Evolutionary conservation across 2,113 vertebrate genomes (phyloP).

Genomic region (Bambusicola thoracicus): DNA sequence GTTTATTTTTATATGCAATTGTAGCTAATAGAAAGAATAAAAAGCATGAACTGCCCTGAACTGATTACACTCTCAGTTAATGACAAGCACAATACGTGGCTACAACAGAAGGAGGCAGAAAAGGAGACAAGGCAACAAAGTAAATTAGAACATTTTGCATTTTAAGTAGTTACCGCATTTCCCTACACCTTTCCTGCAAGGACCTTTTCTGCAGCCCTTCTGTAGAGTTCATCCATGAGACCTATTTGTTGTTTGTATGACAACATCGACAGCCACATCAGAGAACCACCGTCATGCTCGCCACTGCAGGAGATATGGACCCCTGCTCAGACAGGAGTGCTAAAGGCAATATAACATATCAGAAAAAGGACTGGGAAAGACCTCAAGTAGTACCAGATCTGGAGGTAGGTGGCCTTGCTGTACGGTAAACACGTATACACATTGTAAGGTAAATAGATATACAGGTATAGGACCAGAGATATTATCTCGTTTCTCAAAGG

Average conservation of each 20-base stretch:
- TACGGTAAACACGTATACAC: too few relatives aligned
- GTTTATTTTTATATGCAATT: neutral
- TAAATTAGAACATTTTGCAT: neutral
- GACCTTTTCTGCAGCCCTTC: neutral
- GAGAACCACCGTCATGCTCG: neutral
- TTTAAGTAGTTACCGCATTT: neutral
- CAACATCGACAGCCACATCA: neutral
- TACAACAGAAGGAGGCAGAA: neutral
- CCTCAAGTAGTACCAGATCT: neutral
- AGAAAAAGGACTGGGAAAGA: neutral
- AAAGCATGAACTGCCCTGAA: neutral
- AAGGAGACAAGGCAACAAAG: neutral
- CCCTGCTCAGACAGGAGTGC: neutral
- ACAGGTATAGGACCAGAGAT: too few relatives aligned
- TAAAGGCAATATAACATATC: neutral
- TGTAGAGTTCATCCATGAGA: neutral
- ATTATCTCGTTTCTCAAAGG: too few relatives aligned
- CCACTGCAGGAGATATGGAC: neutral
- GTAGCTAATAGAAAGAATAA: too few relatives aligned
- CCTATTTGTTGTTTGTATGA: neutral
- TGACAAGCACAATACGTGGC: neutral
- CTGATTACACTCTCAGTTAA: neutral
- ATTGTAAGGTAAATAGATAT: too few relatives aligned
- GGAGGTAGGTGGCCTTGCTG: too few relatives aligned
- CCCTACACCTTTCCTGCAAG: neutral